Conservation (phyloP, 2,113 vertebrate genomes). For the Saguinus midas region DNA sequence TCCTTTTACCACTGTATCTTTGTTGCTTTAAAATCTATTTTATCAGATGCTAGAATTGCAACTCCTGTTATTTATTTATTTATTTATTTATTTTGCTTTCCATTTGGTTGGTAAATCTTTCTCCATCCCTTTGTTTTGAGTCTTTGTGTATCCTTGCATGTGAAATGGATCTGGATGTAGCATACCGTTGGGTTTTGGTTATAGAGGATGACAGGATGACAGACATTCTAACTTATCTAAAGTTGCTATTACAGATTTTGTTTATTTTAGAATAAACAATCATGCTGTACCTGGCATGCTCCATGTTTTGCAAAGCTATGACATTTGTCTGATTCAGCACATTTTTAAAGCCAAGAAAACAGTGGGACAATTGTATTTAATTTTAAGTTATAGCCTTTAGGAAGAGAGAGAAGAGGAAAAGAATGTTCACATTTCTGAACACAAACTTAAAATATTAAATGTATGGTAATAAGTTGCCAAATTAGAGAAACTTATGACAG, state of each 20-base stretch:
- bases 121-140: too few species aligned
- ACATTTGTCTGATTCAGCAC: slow-evolving; percentile 12
- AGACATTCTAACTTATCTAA: background rate
- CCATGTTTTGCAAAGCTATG: background rate
- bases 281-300: background rate
- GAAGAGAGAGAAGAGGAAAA: background rate
- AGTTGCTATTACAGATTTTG: slow-evolving; percentile 32
- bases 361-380: background rate
- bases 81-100: too few species aligned
- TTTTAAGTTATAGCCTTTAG: background rate
- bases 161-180: too few species aligned
- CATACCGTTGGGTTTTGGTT: too few species aligned
- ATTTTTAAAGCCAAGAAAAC: background rate
- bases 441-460: slow-evolving; percentile 21
- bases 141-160: too few species aligned
- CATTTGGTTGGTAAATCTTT: too few species aligned
- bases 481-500: background rate
- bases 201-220: background rate
- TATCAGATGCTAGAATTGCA: too few species aligned
- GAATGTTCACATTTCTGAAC: background rate
- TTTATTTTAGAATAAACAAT: slow-evolving; percentile 44
- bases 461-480: background rate
- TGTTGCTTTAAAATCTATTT: too few species aligned
- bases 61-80: too few species aligned
- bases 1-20: too few species aligned